Base-by-base conservation (phyloP, 2,113 vertebrate genomes). In the Dendrocopos noguchii region DNA sequence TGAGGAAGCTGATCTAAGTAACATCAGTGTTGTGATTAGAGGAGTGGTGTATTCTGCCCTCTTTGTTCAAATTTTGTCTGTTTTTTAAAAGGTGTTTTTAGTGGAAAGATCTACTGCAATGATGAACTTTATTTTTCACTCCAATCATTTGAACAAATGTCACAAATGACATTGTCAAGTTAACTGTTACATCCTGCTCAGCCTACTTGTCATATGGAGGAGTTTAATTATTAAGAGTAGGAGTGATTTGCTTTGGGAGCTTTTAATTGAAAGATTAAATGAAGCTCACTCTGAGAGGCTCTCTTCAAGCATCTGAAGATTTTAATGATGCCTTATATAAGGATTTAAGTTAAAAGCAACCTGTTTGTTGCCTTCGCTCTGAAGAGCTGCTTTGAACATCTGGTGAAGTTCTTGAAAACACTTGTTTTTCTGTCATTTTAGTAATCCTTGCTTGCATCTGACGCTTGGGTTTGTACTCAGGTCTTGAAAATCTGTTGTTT, bases 151-250 rank as follows among this genome's bases (percentile, higher is more conserved):
- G 80, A 84, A 87, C 81, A 84, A 84, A 84, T 91, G 84, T 89
- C 89, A 92, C 47, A 92, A 91, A 91, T 90, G 79, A 92, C 84
- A 87, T 91, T 90, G 79, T 95, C 76, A 91, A 94, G 81, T 93
- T 92, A 87, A 84, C 84, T 78, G 82, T 84, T 91, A 85, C 39
- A 89, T 95, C 82, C 85, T 91, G 75, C 79, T 87, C 95, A 96
- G 84, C 96, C 91, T 95, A 91, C 95, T 95, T 92, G 76, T 91
- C 96, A 92, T 90, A 92, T 88, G 95, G 94, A 95, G 84, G 91
- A 95, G 87, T 95, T 93, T 94, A 94, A 96, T 95, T 92, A 96
- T 95, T 94, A 93, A 72, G 70, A 88, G 94, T 95, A 90, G 96
- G 96, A 96, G 87, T 95, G 82, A 95, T 94, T 94, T 96, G 89